Evolutionary conservation across 2,113 vertebrate genomes (phyloP).

Genomic region (Hucho hucho): DNA sequence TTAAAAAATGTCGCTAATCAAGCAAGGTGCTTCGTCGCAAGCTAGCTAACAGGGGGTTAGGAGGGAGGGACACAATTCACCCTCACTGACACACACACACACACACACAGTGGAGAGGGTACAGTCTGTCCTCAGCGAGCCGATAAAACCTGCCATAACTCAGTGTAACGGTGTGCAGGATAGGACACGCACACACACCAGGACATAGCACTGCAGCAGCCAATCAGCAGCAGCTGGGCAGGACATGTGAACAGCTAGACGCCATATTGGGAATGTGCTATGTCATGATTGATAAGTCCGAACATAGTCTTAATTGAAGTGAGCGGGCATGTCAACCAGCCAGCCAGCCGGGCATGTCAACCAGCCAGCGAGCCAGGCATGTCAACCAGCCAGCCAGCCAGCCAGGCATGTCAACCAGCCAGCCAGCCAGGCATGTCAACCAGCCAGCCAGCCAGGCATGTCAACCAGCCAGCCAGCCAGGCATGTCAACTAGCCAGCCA

Average conservation of each 20-base stretch:
- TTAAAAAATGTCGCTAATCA: constrained; percentile 21
- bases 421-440: no score
- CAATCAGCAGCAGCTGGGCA: constrained; percentile 46
- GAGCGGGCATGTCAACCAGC: background rate
- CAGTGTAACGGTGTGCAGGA: constrained; percentile 16
- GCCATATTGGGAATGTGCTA: constrained; percentile 44
- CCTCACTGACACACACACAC: no score
- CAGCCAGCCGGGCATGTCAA: no score
- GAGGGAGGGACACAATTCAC: no score
- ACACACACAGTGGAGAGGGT: background rate
- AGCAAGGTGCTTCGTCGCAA: background rate
- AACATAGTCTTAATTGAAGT: constrained; percentile 60
- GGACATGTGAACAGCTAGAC: constrained; percentile 48
- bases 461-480: no score
- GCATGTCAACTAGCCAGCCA: no score
- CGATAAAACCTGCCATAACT: constrained; percentile 30
- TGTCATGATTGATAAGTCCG: constrained; percentile 65
- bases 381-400: no score
- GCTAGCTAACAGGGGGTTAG: background rate
- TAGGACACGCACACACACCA: background rate
- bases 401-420: no score
- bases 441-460: no score
- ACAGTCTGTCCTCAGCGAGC: background rate
- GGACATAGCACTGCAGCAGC: background rate
- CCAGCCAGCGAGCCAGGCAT: no score